Conservation (phyloP, 2,888 invertebrate genomes). For the Sycophila texana region DNA sequence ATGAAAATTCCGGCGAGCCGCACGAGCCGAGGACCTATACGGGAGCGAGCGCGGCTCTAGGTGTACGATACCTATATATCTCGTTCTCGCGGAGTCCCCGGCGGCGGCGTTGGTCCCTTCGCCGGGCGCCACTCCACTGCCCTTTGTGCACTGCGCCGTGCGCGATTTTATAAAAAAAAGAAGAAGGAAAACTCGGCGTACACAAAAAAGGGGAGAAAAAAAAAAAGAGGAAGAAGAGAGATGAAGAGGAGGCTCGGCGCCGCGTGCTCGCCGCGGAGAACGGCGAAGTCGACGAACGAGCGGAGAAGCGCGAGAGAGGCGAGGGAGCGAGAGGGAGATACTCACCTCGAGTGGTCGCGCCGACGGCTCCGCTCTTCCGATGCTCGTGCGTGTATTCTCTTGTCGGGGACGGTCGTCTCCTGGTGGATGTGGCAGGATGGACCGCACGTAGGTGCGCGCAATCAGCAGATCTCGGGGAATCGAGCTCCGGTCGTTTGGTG, state of each 20-base stretch:
- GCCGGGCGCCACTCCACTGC: background rate
- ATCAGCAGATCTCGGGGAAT: slow-evolving; percentile 33
- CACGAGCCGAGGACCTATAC: no score
- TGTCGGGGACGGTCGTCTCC: slow-evolving; percentile 7
- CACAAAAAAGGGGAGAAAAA: background rate
- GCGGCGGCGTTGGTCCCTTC: background rate
- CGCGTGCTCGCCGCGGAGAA: slow-evolving; percentile 4
- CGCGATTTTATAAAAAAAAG: no score
- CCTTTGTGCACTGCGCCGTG: no score
- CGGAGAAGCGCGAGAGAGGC: no score
- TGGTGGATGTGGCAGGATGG: background rate
- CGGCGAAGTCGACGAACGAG: no score
- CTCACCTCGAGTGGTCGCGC: slow-evolving; percentile 37
- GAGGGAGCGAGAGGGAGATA: background rate
- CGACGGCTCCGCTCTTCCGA: slow-evolving; percentile 15
- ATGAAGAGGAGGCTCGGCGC: background rate
- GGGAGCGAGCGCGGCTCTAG: no score
- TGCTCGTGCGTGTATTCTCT: background rate
- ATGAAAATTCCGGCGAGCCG: no score
- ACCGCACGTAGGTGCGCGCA: background rate
- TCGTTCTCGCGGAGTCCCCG: background rate
- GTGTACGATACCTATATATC: background rate
- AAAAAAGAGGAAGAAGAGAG: background rate
- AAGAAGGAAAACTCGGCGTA: no score
- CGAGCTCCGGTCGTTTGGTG: slow-evolving; percentile 14